phyloP scores from a whole-genome alignment of 37 sponge, comb jelly and placozoan species.

The Eunapius fragilis region DNA sequence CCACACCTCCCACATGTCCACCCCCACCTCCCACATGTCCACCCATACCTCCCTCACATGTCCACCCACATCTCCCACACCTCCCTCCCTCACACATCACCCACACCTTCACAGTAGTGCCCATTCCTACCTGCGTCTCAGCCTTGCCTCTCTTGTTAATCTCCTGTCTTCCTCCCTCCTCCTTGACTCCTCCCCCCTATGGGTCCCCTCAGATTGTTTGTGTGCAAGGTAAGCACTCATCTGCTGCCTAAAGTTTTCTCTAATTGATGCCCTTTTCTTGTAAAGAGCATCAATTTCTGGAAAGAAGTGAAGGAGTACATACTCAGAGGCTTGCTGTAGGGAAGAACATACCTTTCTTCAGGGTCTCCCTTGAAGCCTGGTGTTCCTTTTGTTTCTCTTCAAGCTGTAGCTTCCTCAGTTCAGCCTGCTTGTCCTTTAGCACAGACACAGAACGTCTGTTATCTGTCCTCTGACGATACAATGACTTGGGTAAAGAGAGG shows the following conservation, averaged over 20 bases:
- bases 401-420: constrained; percentile 7
- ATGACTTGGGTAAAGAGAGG: constrained; percentile 6
- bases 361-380: not conserved
- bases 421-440: constrained; percentile 4
- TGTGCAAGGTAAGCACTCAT: constrained; percentile 11
- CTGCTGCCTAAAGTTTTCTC: constrained; percentile 21
- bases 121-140: constrained; percentile 13
- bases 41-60: too few species aligned
- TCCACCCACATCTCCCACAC: too few species aligned
- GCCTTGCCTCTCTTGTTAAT: not conserved
- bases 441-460: not conserved
- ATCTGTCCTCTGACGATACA: constrained; percentile 4
- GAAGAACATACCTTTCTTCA: constrained; percentile 16
- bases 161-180: constrained; percentile 4
- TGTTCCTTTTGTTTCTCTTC: constrained; percentile 21
- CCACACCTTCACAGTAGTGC: too few species aligned
- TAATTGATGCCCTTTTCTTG: constrained; percentile 16
- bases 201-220: constrained; percentile 4
- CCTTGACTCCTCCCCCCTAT: constrained; percentile 14
- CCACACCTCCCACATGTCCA: too few species aligned
- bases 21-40: too few species aligned
- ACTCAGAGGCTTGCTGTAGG: not conserved
- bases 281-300: constrained; percentile 52
- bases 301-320: not conserved
- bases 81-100: too few species aligned